Base-by-base conservation (phyloP, 2,888 invertebrate species). In the Leucophenga maculata region DNA sequence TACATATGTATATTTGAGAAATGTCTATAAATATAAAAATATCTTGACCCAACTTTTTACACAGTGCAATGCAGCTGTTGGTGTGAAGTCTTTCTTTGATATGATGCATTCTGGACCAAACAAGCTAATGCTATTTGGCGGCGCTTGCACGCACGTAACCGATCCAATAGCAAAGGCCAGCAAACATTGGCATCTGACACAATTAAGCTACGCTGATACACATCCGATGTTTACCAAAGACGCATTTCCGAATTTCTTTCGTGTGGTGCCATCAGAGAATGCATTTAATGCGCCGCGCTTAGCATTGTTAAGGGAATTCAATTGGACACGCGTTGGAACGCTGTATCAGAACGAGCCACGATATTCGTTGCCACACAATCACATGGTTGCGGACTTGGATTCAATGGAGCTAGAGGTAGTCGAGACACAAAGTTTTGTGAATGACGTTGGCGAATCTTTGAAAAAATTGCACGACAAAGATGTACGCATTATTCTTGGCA, bases 291-390 rank as follows among this genome's bases (percentile, higher is more conserved):
- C 94, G 20, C 98, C 98, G 0, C 91, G 98, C 32, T 92, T 98
- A 68, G 93, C 95, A 6, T 90, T 99, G 44, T 91, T 99, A 75
- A 92, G 93, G 85, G 93, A 94, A 82, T 99, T 97, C 90, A 98
- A 98, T 89, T 99, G 99, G 99, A 98, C 97, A 0, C 90, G 96
- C 72, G 97, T 99, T 46, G 99, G 98, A 1, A 99, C 98, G 1
- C 93, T 99, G 74, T 99, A 97, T 87, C 98, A 98, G 89, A 98
- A 98, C 87, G 95, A 97, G 82, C 97, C 97, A 0, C 90, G 97
- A 88, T 97, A 97, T 87, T 95, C 97, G 3, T 89, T 98, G 90
- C 95, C 96, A 6, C 96, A 96, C 88, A 96, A 95, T 86, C 92
- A 95, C 75, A 91, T 98, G 77, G 93, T 97, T 39, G 95, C 95